These are phyloP conservation scores for Solenopsis invicta DNA, from an alignment of 1,140 invertebrate genomes.

Conservation along the genomic window DNA sequence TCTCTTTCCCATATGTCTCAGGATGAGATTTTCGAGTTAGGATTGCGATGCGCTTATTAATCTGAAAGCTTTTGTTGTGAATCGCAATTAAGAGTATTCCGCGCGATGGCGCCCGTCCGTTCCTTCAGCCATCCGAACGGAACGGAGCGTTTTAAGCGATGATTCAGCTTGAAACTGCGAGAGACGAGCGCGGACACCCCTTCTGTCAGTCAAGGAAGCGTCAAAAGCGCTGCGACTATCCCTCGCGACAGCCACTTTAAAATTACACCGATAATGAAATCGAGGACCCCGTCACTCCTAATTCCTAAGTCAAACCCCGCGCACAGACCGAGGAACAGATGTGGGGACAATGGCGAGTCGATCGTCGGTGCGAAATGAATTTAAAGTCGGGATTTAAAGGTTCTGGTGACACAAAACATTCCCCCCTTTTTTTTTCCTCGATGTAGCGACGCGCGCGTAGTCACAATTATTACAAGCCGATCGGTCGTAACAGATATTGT, in stretches of 20 bases:
- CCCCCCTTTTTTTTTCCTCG: conserved; percentile 48
- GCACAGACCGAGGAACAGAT: conserved; percentile 82
- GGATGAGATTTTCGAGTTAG: neutral
- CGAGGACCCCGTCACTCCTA: conserved; percentile 77
- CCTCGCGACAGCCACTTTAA: conserved; percentile 85
- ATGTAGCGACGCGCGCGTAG: conserved; percentile 65
- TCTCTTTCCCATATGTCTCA: neutral
- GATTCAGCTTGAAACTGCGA: conserved; percentile 75
- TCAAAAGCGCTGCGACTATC: conserved; percentile 78
- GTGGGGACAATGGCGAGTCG: conserved; percentile 82
- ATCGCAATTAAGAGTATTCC: conserved; percentile 61
- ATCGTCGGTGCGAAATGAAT: conserved; percentile 84
- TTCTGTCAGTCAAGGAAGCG: conserved; percentile 79
- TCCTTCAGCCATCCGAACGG: conserved; percentile 49
- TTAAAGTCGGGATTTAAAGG: conserved; percentile 84
- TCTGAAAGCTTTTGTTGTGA: conserved; percentile 47
- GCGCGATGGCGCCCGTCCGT: conserved; percentile 51
- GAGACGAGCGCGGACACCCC: conserved; percentile 62
- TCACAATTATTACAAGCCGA: conserved; percentile 84
- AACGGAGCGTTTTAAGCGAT: conserved; percentile 75
- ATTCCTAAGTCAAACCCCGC: conserved; percentile 81
- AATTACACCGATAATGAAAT: conserved; percentile 86
- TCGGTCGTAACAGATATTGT: conserved; percentile 84
- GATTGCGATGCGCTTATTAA: conserved; percentile 62
- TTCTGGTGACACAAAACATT: conserved; percentile 71